A percentile compares a stretch with the other conserved stretches of the same genome.
Conservation (phyloP, 2,113 vertebrate genomes). For the Brienomyrus brachyistius region DNA sequence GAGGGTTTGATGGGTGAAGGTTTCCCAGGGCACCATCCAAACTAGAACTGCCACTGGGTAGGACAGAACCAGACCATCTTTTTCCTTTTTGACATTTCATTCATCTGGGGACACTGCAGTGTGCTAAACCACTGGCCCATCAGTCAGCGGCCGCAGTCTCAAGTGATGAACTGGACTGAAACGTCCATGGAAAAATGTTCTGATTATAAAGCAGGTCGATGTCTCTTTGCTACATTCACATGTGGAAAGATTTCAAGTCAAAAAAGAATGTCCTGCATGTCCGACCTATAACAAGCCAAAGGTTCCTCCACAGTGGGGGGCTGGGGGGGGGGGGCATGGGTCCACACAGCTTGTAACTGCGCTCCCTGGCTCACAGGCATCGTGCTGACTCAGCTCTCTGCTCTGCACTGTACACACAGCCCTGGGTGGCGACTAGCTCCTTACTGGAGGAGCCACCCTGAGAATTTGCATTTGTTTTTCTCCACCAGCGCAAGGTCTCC, state of each 20-base stretch:
- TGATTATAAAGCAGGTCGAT: neutral
- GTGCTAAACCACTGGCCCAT: neutral
- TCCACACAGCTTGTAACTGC: neutral
- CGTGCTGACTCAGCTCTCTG: neutral
- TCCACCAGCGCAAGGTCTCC: neutral
- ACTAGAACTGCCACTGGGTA: neutral
- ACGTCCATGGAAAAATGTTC: neutral
- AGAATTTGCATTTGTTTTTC: slow-evolving; percentile 12
- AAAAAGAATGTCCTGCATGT: neutral
- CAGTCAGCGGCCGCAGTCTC: neutral
- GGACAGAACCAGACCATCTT: neutral
- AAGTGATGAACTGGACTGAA: neutral
- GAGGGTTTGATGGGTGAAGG: too few species aligned
- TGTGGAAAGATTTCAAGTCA: neutral
- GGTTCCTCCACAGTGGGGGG: too few species aligned
- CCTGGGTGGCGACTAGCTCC: neutral
- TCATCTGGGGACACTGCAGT: neutral
- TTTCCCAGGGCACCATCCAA: neutral
- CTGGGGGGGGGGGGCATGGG: neutral
- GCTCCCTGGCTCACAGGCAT: neutral
- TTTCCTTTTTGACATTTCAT: neutral
- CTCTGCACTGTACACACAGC: too few species aligned
- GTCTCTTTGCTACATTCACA: neutral
- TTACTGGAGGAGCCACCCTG: neutral
- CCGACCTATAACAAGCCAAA: neutral